Conservation (phyloP, 2,797 vertebrate genomes). For the Ciconia nigra region DNA sequence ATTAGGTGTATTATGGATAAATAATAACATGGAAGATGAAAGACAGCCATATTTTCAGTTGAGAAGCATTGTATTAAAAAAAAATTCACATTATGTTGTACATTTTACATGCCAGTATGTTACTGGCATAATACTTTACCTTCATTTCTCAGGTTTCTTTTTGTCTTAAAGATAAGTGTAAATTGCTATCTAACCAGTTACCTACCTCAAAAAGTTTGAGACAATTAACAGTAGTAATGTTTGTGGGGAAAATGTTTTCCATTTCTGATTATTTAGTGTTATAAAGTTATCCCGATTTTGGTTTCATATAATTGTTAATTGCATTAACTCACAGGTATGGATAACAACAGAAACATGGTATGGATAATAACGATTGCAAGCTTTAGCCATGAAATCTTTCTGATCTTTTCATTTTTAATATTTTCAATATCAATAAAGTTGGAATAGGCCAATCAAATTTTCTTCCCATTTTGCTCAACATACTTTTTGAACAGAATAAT, state of each 20-base stretch:
- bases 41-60: not conserved
- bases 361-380: not conserved
- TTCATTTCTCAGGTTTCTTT: not conserved
- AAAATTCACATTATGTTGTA: accelerated
- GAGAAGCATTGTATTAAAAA: not conserved
- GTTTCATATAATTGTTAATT: not conserved
- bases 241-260: not conserved
- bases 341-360: not conserved
- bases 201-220: not conserved
- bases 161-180: not conserved
- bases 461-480: not conserved
- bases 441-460: not conserved
- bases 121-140: not conserved
- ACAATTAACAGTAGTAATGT: not conserved
- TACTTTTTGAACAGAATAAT: not conserved
- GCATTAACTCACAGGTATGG: not conserved
- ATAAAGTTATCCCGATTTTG: not conserved
- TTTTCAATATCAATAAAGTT: not conserved
- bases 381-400: not conserved
- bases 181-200: not conserved
- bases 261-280: not conserved
- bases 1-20: not conserved
- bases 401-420: not conserved
- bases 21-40: not conserved
- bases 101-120: not conserved